Base-by-base conservation (phyloP, 2,797 vertebrate species). In the Sebastiscus tertius region DNA sequence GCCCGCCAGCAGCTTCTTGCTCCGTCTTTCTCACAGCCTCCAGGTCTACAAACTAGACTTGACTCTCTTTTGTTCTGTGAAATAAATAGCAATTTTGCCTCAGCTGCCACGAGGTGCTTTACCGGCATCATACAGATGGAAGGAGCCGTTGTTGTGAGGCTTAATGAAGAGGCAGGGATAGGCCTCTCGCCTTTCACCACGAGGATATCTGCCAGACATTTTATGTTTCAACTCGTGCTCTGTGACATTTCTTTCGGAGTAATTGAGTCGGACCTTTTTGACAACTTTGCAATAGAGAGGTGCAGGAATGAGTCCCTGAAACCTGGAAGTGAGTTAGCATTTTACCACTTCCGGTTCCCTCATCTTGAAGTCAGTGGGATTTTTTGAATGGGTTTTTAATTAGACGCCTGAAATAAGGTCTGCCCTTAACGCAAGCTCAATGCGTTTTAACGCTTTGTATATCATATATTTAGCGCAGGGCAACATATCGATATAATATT, bases 31-130 rank as follows among this genome's bases (percentile, higher is more conserved):
- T 91, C 71, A 56, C 29, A 84, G 79, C 87, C 76, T 80, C 81
- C 60, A 76, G 86, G 73, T 91, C 83, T 60, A 77, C 89, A 90
- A 88, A 91, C 76, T 72, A 81, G 75, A 49, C 81, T 92, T 72
- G 31, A 61, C 20, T 82, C 59, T 82, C 56, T 87, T 85, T 82
- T 72, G 63, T 26, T 13, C 73, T 73, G 62, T 63, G 85, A 88
- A 92, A 92, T 90, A 86, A 93, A 92, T 88, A 89, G 82, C 81
- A 86, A 82, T 86, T 87, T 89, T 87, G 75, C 77, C 79, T 77
- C 54, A 52, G 85, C 86, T 82, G 85, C 86, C 24, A 16, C 39
- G 66, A 86, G 86, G 85, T 83, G 81, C 91, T 90, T 93, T 91
- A 69, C 77, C 24, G 58, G 60, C 72, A 77, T 92, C 86, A 92